Evolutionary conservation across 2,888 invertebrate species (phyloP), one percentile per base, ranked within the genome.

Genomic region (Ernsta delagoae): DNA sequence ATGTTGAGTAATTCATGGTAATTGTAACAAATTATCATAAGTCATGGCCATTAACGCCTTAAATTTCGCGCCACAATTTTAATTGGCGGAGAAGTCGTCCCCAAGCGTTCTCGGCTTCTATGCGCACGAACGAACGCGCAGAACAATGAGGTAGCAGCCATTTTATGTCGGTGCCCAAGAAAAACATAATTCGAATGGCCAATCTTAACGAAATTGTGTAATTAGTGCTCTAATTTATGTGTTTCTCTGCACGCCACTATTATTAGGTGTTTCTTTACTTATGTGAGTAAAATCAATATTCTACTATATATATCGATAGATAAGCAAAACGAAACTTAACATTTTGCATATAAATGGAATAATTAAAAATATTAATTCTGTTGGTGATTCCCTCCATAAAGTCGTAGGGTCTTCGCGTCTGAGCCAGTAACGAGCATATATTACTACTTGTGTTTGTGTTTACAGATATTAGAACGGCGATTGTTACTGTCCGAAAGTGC

Each of bases 81-180:
- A 24, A 24, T 24, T 24, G 24, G 24, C 24, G 90, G 93, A 92
- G 89, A 89, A 88, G 88, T 88, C 91, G 90, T 92, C 90, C 93
- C 93, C 93, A 93, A 94, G 93, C 93, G 92, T 90, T 93, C 91
- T 88, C 90, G 93, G 93, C 93, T 93, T 94, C 90, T 93, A 90
- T 93, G 93, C 93, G 93, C 93, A 93, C 92, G 92, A 92, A 91
- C 93, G 91, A 93, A 87, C 93, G 93, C 93, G 93, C 93, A 94
- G 92, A 92, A 93, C 93, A 93, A 93, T 93, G 93, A 93, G 93
- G 92, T 92, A 93, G 92, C 93, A 92, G 93, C 93, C 93, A 94
- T 94, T 93, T 94, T 94, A 94, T 93, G 88, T 93, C 92, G 92
- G 92, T 93, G 93, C 89, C 89, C 89, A 92, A 92, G 92, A 92